Evolutionary conservation across 2,888 invertebrate species (phyloP), one percentile per base, ranked within the genome.

Genomic region (Nomada fabriciana): DNA sequence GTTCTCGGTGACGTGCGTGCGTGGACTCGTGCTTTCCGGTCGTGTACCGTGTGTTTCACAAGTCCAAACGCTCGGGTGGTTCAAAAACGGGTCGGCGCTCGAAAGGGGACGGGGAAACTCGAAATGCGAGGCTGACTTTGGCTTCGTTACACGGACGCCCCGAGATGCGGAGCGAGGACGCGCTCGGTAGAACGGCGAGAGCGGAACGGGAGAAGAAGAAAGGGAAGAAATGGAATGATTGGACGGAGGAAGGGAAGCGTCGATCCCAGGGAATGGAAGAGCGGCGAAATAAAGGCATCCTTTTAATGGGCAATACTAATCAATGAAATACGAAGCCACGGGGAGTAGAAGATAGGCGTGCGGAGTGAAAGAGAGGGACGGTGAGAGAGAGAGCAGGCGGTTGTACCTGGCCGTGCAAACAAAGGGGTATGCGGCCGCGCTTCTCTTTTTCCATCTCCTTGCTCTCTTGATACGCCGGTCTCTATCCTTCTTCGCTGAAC

Each of bases 251-350:
- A 63, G 69, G 59, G 72, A 77, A 60, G 67, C 70, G 87, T 80
- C 80, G 74, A 86, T 86, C 85, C 74, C 71, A 76, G 86, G 88
- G 84, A 86, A 88, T 84, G 86, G 88, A 87, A 87, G 87, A 86
- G 85, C 87, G 89, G 86, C 83, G 85, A 92, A 92, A 92, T 91
- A 92, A 92, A 92, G 91, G 91, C 90, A 90, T 91, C 90, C 91
- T 92, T 93, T 92, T 93, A 93, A 93, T 93, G 92, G 93, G 91
- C 91, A 93, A 93, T 93, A 91, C 92, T 92, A 92, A 92, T 93
- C 93, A 93, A 93, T 93, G 93, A 93, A 93, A 93, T 92, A 93
- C 93, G 93, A 92, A 93, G 92, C 90, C 89, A 89, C 88, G 87
- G 89, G 89, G 87, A 87, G 84, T 77, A 59, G 84, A 76, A 84